Evolutionary conservation across 2,888 invertebrate genomes (phyloP), one percentile per base, ranked within the genome.

Genomic region (Tupiocoris notatus): DNA sequence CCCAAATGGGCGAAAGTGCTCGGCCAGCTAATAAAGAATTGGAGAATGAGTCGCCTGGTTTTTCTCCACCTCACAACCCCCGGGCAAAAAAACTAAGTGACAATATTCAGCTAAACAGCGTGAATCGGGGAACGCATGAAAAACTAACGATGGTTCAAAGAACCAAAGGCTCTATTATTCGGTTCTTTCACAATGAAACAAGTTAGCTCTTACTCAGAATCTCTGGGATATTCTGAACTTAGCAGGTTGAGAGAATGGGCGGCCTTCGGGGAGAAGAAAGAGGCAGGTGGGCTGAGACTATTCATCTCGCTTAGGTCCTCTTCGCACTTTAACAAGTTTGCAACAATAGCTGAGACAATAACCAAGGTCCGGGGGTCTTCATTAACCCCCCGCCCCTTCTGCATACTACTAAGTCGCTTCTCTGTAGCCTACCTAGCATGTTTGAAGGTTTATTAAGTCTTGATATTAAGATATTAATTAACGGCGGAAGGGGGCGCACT

Each of bases 381-480:
- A 73, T 73, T 73, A 73, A 73, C 73, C 73, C 39, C n/a, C 39
- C 73, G 6, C 63, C 65, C 25, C 65, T 24, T 9, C 63, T n/a
- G 39, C 65, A 1, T 65, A 20, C 39, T 1, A 24, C 63, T 22
- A 21, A 21, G 9, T 22, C 63, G 21, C 39, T 56, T 56, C 21
- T 56, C 67, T 17, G 16, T 23, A 54, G 39, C 39, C 12, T 39
- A 39, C 39, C 39, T 12, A 39, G 25, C 73, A 62, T 73, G 73
- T 73, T 73, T 73, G 73, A 73, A 73, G 73, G 73, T 73, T 39
- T 73, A 73, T 73, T 73, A 73, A 73, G 73, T 73, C 73, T 73
- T 73, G 73, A 73, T 73, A 73, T 73, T 73, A 73, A 39, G 73
- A 73, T 73, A 73, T 73, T 73, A 73, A 73, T 73, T 73, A 73